Percentiles rank a stretch among this genome's conserved stretches.
Conservation (phyloP, 2,888 invertebrate species). For the Lottia gigantea region DNA sequence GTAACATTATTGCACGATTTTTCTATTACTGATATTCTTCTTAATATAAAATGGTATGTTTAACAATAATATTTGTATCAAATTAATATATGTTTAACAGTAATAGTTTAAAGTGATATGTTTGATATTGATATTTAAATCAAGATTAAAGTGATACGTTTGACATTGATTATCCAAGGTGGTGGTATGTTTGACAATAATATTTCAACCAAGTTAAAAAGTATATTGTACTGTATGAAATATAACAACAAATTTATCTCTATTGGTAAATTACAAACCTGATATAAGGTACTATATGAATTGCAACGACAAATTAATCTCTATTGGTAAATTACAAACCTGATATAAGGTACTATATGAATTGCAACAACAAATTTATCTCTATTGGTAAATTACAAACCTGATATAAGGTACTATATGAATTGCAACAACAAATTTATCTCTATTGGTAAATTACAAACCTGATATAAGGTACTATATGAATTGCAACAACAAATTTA, state of each 20-base stretch:
- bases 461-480: constrained; percentile 93
- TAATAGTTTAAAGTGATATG: too few relatives aligned
- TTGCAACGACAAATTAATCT: constrained; percentile 94
- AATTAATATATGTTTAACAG: too few relatives aligned
- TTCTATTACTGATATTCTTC: too few relatives aligned
- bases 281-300: constrained; percentile 93
- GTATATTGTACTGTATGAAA: constrained; percentile 81
- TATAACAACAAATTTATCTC: constrained; percentile 95
- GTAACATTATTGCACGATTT: too few relatives aligned
- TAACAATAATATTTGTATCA: too few relatives aligned
- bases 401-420: constrained; percentile 93
- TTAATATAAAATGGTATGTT: too few relatives aligned
- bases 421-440: constrained; percentile 93
- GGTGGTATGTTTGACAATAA: too few relatives aligned
- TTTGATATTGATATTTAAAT: too few relatives aligned
- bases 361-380: constrained; percentile 95
- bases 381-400: constrained; percentile 75
- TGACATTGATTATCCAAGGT: too few relatives aligned
- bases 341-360: constrained; percentile 92
- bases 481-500: constrained; percentile 93
- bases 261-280: constrained; percentile 75
- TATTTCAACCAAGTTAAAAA: too few relatives aligned
- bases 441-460: constrained; percentile 76
- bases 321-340: constrained; percentile 77
- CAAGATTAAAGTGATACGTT: too few relatives aligned